These are phyloP conservation scores for Hydropotes inermis DNA, from an alignment of 2,113 vertebrate genomes.

Conservation along the genomic window DNA sequence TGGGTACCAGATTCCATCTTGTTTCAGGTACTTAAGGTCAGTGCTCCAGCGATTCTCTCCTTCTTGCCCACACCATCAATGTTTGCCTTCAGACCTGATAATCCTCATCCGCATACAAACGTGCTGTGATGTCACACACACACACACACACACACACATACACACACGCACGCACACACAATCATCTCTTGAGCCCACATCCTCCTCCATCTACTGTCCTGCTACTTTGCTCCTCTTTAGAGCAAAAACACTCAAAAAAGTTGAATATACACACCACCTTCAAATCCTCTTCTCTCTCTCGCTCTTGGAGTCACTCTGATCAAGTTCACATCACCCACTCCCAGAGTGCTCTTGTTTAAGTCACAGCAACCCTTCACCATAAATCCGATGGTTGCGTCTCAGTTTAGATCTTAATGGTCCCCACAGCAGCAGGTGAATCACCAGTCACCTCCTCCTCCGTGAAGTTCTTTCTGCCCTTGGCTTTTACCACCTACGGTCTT, in stretches of 20 bases:
- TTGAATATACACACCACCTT: accelerated
- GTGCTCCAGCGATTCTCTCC: not conserved
- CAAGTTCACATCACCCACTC: not conserved
- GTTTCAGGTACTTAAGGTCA: not conserved
- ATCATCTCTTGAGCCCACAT: not conserved
- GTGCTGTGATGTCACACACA: not conserved
- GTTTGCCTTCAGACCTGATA: not conserved
- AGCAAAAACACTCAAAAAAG: not conserved
- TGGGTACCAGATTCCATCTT: not conserved
- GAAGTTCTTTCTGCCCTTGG: not conserved
- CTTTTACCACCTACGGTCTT: not conserved
- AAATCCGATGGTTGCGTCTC: not conserved
- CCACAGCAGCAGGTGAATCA: no score
- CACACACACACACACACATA: not conserved
- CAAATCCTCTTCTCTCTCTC: not conserved
- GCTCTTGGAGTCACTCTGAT: not conserved
- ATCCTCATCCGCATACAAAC: not conserved
- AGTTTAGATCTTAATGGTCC: not conserved
- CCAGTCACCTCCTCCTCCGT: not conserved
- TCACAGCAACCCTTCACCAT: not conserved
- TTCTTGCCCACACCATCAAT: not conserved
- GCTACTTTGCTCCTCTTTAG: not conserved
- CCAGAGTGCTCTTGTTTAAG: not conserved
- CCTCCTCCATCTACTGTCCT: not conserved
- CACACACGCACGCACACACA: not conserved